Base-by-base conservation (phyloP, 2,888 invertebrate species). In the Macaria notata region DNA sequence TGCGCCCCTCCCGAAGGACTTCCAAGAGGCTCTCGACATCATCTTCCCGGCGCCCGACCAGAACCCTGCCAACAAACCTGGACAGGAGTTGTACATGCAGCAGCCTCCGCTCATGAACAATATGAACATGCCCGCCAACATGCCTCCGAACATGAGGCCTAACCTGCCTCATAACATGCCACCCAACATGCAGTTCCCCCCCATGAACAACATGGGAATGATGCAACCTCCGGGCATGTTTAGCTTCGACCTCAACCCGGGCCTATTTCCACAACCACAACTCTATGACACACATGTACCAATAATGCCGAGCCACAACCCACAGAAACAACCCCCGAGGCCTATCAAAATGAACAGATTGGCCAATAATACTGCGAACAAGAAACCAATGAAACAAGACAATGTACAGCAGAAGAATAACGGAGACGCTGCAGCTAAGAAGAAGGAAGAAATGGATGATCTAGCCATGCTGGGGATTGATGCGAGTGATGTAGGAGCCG, bases 401-500 rank as follows among this genome's bases (percentile, higher is more conserved):
- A 31, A 49, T n/a, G 43, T 48, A 39, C 46, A 38, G 9, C 46
- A 59, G 42, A 65, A 60, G 7, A 69, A 72, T 6, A 75, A 72
- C 7, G 72, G 67, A 0, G 64, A 63, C 4, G 44, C 61, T 5
- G 64, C 68, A 0, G 69, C 65, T 0, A 78, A 77, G 81, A 88
- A 89, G 83, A 91, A 77, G 81, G 92, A 84, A 75, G 95, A 92
- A 71, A 83, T 92, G 69, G 95, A 96, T 57, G 97, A 97, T 70
- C 83, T 97, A 59, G 95, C 95, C 3, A 94, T 97, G 95, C 88
- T 97, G 51, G 97, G 97, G 0, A 97, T 97, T 50, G 97, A 97
- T 75, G 96, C 95, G 5, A 94, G 94, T 38, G 97, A 97, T 76
- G 93, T 94, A 66, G 94, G 94, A 5, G 94, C 94, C 0, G 79